phyloP scores from a whole-genome alignment of 2,113 vertebrate species.

The Mastomys natalensis region DNA sequence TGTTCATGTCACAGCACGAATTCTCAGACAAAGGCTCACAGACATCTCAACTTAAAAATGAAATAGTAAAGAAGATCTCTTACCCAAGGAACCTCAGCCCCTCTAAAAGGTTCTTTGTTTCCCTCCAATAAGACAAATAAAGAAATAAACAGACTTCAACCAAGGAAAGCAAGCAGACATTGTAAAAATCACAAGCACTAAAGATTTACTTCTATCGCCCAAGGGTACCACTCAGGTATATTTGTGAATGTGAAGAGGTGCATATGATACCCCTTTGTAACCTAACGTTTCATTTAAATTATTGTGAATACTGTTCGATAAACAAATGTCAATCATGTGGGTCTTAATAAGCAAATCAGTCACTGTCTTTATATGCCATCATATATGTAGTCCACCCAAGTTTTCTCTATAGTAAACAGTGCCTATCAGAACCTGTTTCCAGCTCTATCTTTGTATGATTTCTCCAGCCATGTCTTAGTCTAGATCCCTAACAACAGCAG shows the following conservation, averaged over 20 bases:
- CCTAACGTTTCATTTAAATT: not conserved
- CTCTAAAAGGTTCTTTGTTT: not conserved
- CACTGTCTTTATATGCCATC: not conserved
- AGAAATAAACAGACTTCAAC: not conserved
- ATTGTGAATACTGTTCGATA: not conserved
- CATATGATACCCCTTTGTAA: not conserved
- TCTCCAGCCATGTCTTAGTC: not conserved
- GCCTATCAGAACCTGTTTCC: not conserved
- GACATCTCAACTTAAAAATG: slow-evolving; percentile 43
- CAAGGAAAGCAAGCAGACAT: not conserved
- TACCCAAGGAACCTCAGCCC: not conserved
- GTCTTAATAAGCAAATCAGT: not conserved
- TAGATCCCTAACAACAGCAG: not conserved
- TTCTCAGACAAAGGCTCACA: slow-evolving; percentile 55
- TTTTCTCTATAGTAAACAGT: not conserved
- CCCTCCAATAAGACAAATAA: not conserved
- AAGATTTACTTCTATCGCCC: not conserved
- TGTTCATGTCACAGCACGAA: slow-evolving; percentile 64
- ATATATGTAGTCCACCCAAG: not conserved
- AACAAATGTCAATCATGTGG: not conserved
- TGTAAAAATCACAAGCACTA: not conserved
- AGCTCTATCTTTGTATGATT: not conserved
- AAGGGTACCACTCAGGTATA: not conserved
- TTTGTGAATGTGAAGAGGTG: not conserved
- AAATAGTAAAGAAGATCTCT: not conserved